Percentiles rank a stretch among this genome's conserved stretches.
phyloP scores from a whole-genome alignment of 1,140 invertebrate species.

The Olivierus martensii region DNA sequence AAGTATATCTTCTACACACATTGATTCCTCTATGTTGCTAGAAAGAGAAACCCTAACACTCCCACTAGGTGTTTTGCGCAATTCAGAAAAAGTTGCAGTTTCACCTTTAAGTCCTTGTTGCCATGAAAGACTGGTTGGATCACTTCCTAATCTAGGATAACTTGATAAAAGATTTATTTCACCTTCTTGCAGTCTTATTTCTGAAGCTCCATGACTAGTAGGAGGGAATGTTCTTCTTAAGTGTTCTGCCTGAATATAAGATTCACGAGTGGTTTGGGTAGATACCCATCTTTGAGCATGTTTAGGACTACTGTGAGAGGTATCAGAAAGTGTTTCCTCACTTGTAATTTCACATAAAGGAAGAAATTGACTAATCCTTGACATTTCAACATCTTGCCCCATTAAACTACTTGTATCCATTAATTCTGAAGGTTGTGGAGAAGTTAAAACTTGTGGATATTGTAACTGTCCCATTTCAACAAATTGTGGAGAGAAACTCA shows the following conservation, averaged over 20 bases:
- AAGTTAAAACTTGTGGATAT: too few relatives aligned
- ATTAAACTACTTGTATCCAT: too few relatives aligned
- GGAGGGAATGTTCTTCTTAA: constrained; percentile 22
- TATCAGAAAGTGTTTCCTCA: too few relatives aligned
- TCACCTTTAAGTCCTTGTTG: constrained; percentile 6
- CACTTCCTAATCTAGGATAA: constrained; percentile 5
- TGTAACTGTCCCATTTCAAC: too few relatives aligned
- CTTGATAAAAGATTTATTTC: background rate
- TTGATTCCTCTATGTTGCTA: constrained; percentile 10
- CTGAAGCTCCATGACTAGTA: constrained; percentile 8
- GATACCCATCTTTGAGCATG: constrained; percentile 11
- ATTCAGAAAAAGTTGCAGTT: constrained; percentile 16
- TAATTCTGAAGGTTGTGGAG: too few relatives aligned
- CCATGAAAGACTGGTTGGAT: constrained; percentile 10
- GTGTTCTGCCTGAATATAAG: constrained; percentile 17
- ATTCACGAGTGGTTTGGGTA: constrained; percentile 13
- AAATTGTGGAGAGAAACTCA: too few relatives aligned
- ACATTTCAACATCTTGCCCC: too few relatives aligned
- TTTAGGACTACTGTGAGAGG: background rate
- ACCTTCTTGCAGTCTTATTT: constrained; percentile 5
- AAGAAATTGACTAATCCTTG: too few relatives aligned
- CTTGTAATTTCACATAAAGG: too few relatives aligned
- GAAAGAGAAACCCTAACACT: constrained; percentile 54
- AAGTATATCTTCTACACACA: constrained; percentile 61
- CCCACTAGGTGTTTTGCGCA: constrained; percentile 33